phyloP scores from a whole-genome alignment of 1,140 invertebrate genomes.

The Polypedilum vanderplanki region DNA sequence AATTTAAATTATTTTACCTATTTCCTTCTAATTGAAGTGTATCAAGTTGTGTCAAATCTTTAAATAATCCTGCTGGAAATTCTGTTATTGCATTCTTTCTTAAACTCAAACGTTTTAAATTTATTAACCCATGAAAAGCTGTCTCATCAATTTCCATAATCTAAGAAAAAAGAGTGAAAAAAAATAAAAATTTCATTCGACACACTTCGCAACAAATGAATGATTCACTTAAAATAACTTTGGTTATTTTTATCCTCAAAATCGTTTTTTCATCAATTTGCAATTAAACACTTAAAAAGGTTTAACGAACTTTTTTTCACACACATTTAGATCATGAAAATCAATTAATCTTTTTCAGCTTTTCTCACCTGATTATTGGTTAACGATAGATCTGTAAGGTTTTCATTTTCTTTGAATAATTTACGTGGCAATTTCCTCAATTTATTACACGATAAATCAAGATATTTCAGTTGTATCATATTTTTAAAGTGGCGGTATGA shows the following conservation, averaged over 20 bases:
- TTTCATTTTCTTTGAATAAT: constrained; percentile 28
- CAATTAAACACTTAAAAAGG: too few species aligned
- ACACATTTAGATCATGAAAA: background rate
- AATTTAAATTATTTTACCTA: too few species aligned
- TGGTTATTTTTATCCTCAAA: too few species aligned
- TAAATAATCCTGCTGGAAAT: background rate
- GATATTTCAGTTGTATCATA: constrained; percentile 5
- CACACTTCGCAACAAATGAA: too few species aligned
- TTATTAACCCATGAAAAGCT: background rate
- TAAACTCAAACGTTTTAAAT: background rate
- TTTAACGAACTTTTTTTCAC: too few species aligned
- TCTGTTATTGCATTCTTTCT: constrained; percentile 5
- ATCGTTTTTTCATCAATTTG: too few species aligned
- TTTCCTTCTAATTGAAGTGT: background rate
- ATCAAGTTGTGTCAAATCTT: background rate
- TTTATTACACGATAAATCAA: constrained; percentile 26
- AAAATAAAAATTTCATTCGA: background rate
- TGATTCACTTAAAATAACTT: too few species aligned
- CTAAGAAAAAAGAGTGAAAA: background rate
- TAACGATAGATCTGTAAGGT: background rate
- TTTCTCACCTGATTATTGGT: constrained; percentile 17
- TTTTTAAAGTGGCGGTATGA: constrained; percentile 17
- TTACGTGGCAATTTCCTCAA: constrained; percentile 25
- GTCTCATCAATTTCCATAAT: constrained; percentile 20
- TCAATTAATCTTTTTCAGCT: background rate